These are phyloP conservation scores for Aphodius sticticus DNA, from an alignment of 2,888 invertebrate genomes.

Conservation along the genomic window DNA sequence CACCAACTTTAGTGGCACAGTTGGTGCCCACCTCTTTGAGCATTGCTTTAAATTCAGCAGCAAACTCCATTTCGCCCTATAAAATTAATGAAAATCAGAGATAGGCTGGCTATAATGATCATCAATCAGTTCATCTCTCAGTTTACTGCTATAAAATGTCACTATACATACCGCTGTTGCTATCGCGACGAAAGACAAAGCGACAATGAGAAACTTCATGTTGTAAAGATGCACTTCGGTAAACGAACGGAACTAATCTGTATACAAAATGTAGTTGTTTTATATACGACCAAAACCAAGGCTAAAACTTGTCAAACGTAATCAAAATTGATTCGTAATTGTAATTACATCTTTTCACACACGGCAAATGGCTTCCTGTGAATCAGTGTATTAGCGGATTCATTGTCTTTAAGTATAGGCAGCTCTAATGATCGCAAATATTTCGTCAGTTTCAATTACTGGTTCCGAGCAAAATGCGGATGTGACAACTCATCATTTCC, in stretches of 20 bases:
- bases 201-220: not conserved
- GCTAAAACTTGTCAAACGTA: not conserved
- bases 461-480: not conserved
- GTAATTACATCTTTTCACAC: conserved; percentile 4
- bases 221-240: not conserved
- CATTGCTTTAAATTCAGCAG: conserved; percentile 16
- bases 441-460: not conserved
- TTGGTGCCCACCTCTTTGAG: conserved; percentile 39
- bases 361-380: not conserved
- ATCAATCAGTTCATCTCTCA: too few species aligned
- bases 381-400: not conserved
- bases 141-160: too few species aligned
- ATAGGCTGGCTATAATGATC: not conserved
- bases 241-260: not conserved
- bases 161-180: not conserved
- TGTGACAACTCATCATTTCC: not conserved
- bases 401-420: not conserved
- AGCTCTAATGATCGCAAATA: not conserved
- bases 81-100: not conserved
- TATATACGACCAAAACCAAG: not conserved
- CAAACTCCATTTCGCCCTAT: conserved; percentile 9
- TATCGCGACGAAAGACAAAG: not conserved
- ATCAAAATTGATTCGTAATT: conserved; percentile 4
- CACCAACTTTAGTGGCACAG: conserved; percentile 53
- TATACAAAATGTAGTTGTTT: not conserved